Percentiles rank a stretch among this genome's conserved stretches.
Conservation (phyloP, 2,113 vertebrate species). For the Indicator maculatus region DNA sequence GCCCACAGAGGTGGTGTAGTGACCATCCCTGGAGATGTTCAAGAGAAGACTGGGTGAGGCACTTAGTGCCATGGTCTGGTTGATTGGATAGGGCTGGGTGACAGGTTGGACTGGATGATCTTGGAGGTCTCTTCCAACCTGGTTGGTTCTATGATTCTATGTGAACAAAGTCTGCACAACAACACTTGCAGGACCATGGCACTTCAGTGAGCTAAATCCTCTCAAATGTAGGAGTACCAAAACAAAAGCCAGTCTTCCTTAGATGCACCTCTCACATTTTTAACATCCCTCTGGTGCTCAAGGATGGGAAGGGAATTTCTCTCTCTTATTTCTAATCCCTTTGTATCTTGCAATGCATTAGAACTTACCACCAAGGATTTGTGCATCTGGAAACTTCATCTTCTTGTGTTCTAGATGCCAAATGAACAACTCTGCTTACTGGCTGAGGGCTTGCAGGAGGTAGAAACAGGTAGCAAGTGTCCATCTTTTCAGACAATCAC, state of each 20-base stretch:
- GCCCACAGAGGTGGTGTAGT: too few species aligned
- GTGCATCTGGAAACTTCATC: not conserved
- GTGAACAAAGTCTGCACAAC: not conserved
- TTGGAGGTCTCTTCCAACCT: too few species aligned
- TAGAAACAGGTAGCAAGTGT: not conserved
- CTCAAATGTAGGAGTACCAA: not conserved
- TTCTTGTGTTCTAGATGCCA: not conserved
- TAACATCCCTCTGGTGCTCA: not conserved
- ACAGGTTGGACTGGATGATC: too few species aligned
- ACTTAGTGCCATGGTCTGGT: too few species aligned
- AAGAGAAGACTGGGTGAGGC: too few species aligned
- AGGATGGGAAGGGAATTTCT: not conserved
- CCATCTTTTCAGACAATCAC: conserved; percentile 12
- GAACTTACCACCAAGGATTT: not conserved
- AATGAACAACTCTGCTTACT: not conserved
- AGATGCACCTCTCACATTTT: not conserved
- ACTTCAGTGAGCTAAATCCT: not conserved
- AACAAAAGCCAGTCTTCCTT: not conserved
- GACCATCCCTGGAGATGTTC: too few species aligned
- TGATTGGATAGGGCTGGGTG: too few species aligned
- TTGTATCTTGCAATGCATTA: not conserved
- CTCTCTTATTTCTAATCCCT: not conserved
- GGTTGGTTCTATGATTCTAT: too few species aligned
- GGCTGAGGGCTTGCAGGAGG: not conserved
- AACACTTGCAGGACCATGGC: not conserved